Evolutionary conservation across 2,113 vertebrate genomes (phyloP), one percentile per base, ranked within the genome.

Genomic region (Agapornis roseicollis): DNA sequence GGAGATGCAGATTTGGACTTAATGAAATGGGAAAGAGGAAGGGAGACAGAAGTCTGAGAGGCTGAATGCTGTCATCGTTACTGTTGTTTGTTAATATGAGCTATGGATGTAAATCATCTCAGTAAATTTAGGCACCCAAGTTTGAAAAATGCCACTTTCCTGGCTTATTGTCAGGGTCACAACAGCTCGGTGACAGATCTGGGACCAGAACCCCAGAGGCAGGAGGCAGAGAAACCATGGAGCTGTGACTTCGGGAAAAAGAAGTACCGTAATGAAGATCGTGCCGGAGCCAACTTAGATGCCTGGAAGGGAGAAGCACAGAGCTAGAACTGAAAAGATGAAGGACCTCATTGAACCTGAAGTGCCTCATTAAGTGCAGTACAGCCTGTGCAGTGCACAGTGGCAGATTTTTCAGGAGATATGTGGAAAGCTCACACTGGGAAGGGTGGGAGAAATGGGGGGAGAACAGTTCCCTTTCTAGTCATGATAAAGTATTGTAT

Each of bases 291-390:
- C 76, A 79, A 17, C 80, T 61, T 24, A n/a, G 80, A 79, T 82
- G 82, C 82, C 85, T 80, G 79, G 76, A 55, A 88, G 88, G 88
- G 76, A 74, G 74, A 94, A 85, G 42, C 82, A 55, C 47, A 52
- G 46, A 76, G 82, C 79, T 93, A 74, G 94, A 80, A 58, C 66
- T 47, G 85, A 49, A 69, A 88, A 93, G 79, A 85, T 60, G 82
- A 83, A 93, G 85, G 66, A 85, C 58, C 76, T 90, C 56, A 65
- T n/a, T 69, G 93, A 93, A 71, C 85, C 66, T 69, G 81, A 61
- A 93, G 83, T 83, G 85, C 66, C 83, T 96, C 72, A 72, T 94
- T 92, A 88, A 88, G 76, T 49, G 66, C 49, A 74, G 5, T 19
- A 11, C 55, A 81, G 90, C 70, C 31, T 63, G 73, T 76, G 69